Evolutionary conservation across 2,888 invertebrate species (phyloP).

Genomic region (Sminthurinus aureus): DNA sequence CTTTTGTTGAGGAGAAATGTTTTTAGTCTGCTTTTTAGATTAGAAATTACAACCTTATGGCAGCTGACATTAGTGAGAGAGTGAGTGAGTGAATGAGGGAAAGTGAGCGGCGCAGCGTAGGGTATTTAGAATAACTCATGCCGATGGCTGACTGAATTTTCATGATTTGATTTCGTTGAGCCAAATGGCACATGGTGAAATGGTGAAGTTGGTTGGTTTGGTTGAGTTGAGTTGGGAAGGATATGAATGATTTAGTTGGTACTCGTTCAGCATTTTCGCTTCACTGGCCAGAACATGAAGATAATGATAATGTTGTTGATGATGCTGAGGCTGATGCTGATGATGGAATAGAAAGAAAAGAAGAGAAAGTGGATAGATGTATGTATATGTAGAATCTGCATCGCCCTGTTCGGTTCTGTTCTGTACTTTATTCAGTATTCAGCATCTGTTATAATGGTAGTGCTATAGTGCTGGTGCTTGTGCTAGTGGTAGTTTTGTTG

Average conservation of each 20-base stretch:
- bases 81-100: background rate
- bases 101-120: background rate
- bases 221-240: background rate
- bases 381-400: too few species aligned
- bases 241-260: slow-evolving; percentile 19
- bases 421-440: background rate
- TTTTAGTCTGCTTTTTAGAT: background rate
- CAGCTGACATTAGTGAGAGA: slow-evolving; percentile 7
- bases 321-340: slow-evolving; percentile 11
- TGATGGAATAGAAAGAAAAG: slow-evolving; percentile 2
- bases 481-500: too few species aligned
- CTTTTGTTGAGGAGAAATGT: background rate
- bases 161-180: slow-evolving; percentile 32
- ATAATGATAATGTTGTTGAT: slow-evolving; percentile 28
- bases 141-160: slow-evolving; percentile 23
- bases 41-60: slow-evolving; percentile 9
- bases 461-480: background rate
- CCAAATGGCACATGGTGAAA: background rate
- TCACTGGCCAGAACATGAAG: slow-evolving; percentile 28
- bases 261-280: slow-evolving; percentile 15
- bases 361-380: background rate
- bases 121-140: slow-evolving; percentile 2
- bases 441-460: slow-evolving; percentile 3
- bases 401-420: too few species aligned
- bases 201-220: too few species aligned